Percentiles rank a stretch among this genome's conserved stretches.
These are phyloP conservation scores for Champsocephalus gunnari DNA, from an alignment of 2,797 vertebrate species.

Conservation along the genomic window DNA sequence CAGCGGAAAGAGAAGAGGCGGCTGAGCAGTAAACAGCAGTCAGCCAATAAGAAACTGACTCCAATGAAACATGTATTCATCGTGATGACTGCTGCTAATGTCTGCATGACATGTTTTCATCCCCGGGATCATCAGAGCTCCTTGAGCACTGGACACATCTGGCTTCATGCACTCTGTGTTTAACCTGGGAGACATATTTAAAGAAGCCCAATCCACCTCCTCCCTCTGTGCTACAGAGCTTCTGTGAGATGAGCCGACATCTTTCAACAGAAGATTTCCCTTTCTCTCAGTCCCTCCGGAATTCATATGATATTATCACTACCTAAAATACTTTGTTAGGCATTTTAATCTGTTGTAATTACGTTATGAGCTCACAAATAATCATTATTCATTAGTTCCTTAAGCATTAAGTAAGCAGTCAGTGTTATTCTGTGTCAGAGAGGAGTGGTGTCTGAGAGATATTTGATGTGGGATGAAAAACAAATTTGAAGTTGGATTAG, in stretches of 20 bases:
- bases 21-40: slow-evolving; percentile 25
- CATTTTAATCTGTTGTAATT: background rate
- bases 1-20: slow-evolving; percentile 17
- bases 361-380: background rate
- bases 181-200: background rate
- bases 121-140: background rate
- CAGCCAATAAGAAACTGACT: slow-evolving; percentile 14
- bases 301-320: background rate
- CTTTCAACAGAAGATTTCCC: background rate
- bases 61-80: slow-evolving; percentile 16
- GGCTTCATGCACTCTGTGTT: background rate
- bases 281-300: background rate
- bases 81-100: slow-evolving; percentile 22
- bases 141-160: background rate
- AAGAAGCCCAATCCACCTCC: background rate
- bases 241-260: background rate
- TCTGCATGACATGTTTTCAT: slow-evolving; percentile 16
- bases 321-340: background rate
- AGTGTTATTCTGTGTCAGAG: background rate
- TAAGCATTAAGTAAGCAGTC: background rate
- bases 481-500: background rate
- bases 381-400: background rate
- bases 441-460: background rate
- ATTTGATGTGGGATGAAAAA: slow-evolving; percentile 2
- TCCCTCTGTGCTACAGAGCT: background rate